These are phyloP conservation scores for Drosophila niveifrons DNA, from an alignment of 2,888 invertebrate species.

Conservation along the genomic window DNA sequence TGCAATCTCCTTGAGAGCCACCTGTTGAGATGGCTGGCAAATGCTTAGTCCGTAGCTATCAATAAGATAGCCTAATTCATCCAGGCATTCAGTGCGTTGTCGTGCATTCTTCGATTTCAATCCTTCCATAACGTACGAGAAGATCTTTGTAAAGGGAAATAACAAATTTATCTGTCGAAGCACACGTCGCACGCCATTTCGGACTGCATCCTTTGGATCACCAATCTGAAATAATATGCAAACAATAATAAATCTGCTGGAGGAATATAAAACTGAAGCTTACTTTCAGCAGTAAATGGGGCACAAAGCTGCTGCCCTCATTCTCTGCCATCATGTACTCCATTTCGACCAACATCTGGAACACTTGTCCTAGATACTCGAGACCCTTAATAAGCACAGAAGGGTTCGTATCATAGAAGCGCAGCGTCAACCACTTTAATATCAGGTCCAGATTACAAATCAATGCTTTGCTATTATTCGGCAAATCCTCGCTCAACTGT, in stretches of 20 bases:
- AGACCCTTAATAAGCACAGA: conserved; percentile 97
- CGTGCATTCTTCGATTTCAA: conserved; percentile 98
- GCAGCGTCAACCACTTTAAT: conserved; percentile 97
- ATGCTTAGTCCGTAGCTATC: conserved; percentile 94
- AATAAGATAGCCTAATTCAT: conserved; percentile 94
- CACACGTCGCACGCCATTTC: conserved; percentile 94
- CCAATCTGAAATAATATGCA: conserved; percentile 88
- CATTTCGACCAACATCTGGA: conserved; percentile 91
- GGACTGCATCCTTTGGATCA: conserved; percentile 97
- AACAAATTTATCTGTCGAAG: conserved; percentile 94
- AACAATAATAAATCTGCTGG: not conserved
- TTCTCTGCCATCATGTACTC: conserved; percentile 95
- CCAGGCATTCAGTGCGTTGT: conserved; percentile 97
- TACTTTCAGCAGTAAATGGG: conserved; percentile 96
- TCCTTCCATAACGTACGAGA: conserved; percentile 96
- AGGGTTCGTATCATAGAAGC: conserved; percentile 99
- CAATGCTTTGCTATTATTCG: conserved; percentile 91
- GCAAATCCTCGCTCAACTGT: conserved; percentile 92
- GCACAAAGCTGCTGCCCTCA: conserved; percentile 97
- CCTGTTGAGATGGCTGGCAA: conserved; percentile 92
- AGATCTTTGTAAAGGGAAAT: conserved; percentile 95
- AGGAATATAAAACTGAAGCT: not conserved
- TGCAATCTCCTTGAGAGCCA: conserved; percentile 93
- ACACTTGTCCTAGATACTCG: conserved; percentile 94
- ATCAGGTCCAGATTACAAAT: conserved; percentile 97